Evolutionary conservation across 2,113 vertebrate species (phyloP).

Genomic region (Phalacrocorax pelagicus): DNA sequence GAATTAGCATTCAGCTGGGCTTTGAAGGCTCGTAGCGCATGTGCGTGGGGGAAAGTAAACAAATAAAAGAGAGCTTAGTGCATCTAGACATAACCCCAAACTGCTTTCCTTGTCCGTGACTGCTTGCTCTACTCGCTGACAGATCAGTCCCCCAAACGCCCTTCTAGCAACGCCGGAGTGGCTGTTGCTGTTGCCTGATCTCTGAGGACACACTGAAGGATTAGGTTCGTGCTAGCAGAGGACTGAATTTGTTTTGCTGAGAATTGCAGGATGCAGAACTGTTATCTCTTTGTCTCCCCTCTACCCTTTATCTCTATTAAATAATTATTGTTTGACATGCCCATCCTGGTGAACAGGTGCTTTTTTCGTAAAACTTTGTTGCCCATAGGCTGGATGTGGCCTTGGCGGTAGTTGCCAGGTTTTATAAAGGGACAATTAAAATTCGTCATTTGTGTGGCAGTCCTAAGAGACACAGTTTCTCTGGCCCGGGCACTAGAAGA

Average conservation of each 20-base stretch:
- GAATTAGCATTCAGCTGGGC: constrained; percentile 43
- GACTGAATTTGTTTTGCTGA: neutral
- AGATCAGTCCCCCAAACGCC: neutral
- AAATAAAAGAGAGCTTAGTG: neutral
- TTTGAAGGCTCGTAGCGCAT: neutral
- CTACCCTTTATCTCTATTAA: fast-evolving
- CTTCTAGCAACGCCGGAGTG: neutral
- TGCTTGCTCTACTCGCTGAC: neutral
- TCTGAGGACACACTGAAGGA: neutral
- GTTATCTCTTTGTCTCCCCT: neutral
- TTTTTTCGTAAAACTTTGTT: neutral
- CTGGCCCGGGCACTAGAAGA: neutral
- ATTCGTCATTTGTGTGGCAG: neutral
- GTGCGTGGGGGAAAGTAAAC: neutral
- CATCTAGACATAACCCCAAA: neutral
- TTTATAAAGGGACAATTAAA: neutral
- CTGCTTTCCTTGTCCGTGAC: neutral
- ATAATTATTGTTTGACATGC: neutral
- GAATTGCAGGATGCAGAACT: neutral
- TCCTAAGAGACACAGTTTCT: neutral
- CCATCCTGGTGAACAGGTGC: fast-evolving
- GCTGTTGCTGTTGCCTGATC: neutral
- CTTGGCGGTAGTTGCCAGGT: neutral
- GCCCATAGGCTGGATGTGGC: neutral
- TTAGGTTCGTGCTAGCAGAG: neutral